Base-by-base conservation (phyloP, 92 coral and sea anemone genomes). In the Palythoa grandiflora region DNA sequence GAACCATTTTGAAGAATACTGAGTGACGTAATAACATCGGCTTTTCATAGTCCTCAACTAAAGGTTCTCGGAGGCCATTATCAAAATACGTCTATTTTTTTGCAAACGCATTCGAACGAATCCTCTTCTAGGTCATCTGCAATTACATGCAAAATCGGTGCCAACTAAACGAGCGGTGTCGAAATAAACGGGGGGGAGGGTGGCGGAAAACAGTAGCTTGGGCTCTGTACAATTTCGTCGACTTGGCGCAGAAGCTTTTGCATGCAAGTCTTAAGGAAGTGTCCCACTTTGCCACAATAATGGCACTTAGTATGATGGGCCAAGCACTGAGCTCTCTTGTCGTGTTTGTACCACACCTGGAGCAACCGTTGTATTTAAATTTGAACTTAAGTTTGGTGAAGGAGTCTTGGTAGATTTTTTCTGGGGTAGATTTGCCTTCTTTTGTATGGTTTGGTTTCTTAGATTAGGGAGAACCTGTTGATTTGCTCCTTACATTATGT, bases 71-170 rank as follows among this genome's bases (percentile, higher is more conserved):
- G 21, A 92, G 91, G 37, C 95, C 89, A 75, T 83, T 63, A 37
- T 92, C 88, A 87, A 89, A 92, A 71, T 75, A 84, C 54, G 38
- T 85, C 40, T 80, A 89, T 83, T 65, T 92, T 92, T 89, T 83
- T 75, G 59, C 28, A 89, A 78, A 76, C 92, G 80, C 14, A 89
- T 28, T 65, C 88, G 68, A 76, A 92, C 81, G 35, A 92, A 92
- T 40, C 88, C 88, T 79, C 77, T 91, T 71, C 94, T 60, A 19
- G 94, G 92, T 51, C 94, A 88, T 15, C 92, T 88, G 53, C 21
- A 35, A 54, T 88, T 91, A 73, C 40, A 9, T 13, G 90, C 84
- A 90, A 71, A 28, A 28, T 28, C 28, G 28, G 28, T 28, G 28
- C 28, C 28, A 28, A 28, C 28, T 28, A 28, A 28, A 28, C 28